A percentile compares a stretch with the other conserved stretches of the same genome.
phyloP scores from a whole-genome alignment of 2,113 vertebrate species.

The Urocolius indicus region DNA sequence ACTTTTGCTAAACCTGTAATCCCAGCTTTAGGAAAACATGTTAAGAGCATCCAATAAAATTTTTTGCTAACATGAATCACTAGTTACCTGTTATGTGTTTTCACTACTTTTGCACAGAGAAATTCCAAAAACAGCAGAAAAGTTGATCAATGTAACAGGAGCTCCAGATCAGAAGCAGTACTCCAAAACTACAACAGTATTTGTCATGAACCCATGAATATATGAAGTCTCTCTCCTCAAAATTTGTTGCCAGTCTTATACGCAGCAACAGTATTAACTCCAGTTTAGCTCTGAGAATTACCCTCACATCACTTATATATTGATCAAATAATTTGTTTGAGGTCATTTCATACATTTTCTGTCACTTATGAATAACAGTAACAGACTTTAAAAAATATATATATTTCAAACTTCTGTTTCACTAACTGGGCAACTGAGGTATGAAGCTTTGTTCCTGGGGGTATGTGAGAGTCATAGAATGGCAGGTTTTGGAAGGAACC shows the following conservation, averaged over 20 bases:
- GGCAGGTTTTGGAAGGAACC: too few species aligned
- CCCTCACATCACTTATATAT: not conserved
- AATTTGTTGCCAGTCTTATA: not conserved
- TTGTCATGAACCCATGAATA: not conserved
- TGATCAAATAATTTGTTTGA: not conserved
- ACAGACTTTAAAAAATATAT: not conserved
- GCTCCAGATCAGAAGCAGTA: not conserved
- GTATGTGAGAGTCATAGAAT: not conserved
- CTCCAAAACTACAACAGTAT: not conserved
- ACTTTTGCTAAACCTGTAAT: conserved; percentile 17
- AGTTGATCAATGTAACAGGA: not conserved
- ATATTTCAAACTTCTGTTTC: not conserved
- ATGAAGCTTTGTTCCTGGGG: not conserved
- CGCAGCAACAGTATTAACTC: not conserved
- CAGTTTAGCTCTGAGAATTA: not conserved
- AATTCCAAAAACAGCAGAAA: not conserved
- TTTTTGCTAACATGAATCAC: not conserved
- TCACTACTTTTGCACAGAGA: not conserved
- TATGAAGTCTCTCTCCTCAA: not conserved
- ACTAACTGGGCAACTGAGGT: not conserved
- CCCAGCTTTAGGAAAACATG: not conserved
- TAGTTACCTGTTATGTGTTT: not conserved
- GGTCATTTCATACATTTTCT: not conserved
- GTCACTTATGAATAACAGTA: not conserved
- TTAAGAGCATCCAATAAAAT: not conserved